Base-by-base conservation (phyloP, 2,797 vertebrate species). In the Geotrypetes seraphini region DNA sequence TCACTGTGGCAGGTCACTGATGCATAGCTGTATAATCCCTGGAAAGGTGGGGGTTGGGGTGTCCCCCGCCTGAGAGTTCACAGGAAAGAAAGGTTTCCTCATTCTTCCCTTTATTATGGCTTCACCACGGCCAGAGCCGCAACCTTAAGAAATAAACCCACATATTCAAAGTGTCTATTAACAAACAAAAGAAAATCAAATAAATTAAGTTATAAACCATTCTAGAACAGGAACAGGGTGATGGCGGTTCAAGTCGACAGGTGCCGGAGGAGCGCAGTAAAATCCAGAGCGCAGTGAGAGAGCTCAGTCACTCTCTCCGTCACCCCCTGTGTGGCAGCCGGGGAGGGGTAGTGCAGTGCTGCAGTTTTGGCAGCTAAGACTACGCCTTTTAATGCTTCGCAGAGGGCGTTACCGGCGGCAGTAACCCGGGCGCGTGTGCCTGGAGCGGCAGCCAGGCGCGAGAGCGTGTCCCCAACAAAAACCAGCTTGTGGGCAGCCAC, bases 401-500 rank as follows among this genome's bases (percentile, higher is more conserved):
- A 89, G 31, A 95, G 81, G 1, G 77, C 68, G 7, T 83, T 71
- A 8, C 89, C 86, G 2, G 83, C 88, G 5, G 84, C 84, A 23
- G 85, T 86, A 19, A 92, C 84, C 67, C 86, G 88, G 16, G 81
- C 69, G 40, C 89, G 73, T 21, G 95, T 77, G 40, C 87, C 82
- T 1, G 78, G 63, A 1, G 88, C 92, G 26, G 77, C 70, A 10
- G 87, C 85, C 17, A 90, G 81, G 18, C 91, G 85, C 17, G 86
- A 88, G 5, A 95, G 84, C 1, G 90, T 90, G 63, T 95, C 90
- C 8, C 91, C 90, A 0, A 91, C 88, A n/a, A 95, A 93, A 35
- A 95, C 90, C 37, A 95, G 76, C 34, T 90, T 91, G 72, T 93
- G 91, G 1, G 90, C 91, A 0, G 90, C 88, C 52, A 92, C 87